Evolutionary conservation across 2,797 vertebrate genomes (phyloP), one percentile per base, ranked within the genome.

Genomic region (Silurus aristotelis): DNA sequence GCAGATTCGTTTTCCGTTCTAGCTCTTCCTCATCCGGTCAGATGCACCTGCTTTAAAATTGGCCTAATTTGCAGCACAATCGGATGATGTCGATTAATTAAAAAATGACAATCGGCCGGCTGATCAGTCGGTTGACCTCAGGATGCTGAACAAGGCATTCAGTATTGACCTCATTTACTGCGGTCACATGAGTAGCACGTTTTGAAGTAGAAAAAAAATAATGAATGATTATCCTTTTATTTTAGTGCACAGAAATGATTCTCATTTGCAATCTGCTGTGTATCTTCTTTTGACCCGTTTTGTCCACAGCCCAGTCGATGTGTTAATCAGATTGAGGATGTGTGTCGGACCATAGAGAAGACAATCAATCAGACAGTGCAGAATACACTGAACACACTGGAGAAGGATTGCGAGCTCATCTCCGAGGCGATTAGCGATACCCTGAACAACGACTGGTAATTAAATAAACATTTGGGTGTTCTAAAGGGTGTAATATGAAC

Each of bases 261-360:
- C 22, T 5, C 63, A 1, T 5, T 27, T 67, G 25, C 14, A 27
- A 43, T 19, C 12, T 52, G 3, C 52, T 19, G n/a, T 10, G 52
- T 17, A 20, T 20, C 55, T 60, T 38, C 55, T 64, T n/a, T 48
- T 46, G 2, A 9, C 43, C 3, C 4, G 46, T 64, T 61, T 80
- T 64, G 60, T 52, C 46, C 14, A 80, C 63, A 80, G 78, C 78
- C 79, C 48, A 81, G 64, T 81, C 64, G 0, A 56, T 55, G 58
- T 68, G 64, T 56, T 46, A 81, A 81, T 81, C 79, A 81, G 63
- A 67, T 81, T 1, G 25, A 68, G 17, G 48, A 81, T 46, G 79
- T 81, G 79, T 81, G 79, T 81, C 48, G 19, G 9, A 56, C 25
- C 17, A 81, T 81, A 56, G 7, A 81, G 46, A 38, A 67, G 17